Percentiles rank a stretch among this genome's conserved stretches.
phyloP scores from a whole-genome alignment of 2,888 invertebrate species.

The Apodemia zela region DNA sequence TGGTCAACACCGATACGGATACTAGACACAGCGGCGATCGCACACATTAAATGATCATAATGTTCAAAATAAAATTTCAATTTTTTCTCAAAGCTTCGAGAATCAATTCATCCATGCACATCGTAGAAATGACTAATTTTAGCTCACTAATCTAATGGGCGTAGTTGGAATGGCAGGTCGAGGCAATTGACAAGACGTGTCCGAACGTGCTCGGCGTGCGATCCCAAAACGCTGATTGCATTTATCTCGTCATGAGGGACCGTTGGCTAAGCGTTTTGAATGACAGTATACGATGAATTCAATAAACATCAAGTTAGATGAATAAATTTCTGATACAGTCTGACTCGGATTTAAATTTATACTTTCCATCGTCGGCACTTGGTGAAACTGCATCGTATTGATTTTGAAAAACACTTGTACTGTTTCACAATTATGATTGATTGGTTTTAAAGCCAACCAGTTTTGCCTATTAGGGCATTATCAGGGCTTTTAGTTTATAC shows the following conservation, averaged over 20 bases:
- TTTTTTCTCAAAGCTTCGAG: background rate
- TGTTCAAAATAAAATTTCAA: background rate
- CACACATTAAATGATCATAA: no score
- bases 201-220: conserved; percentile 31
- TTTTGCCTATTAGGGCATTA: no score
- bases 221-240: conserved; percentile 32
- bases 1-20: no score
- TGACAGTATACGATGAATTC: background rate
- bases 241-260: conserved; percentile 30
- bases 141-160: conserved; percentile 22
- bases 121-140: conserved; percentile 3
- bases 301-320: conserved; percentile 1
- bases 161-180: conserved; percentile 21
- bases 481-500: no score
- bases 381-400: no score
- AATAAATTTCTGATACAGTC: background rate
- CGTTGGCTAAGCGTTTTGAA: conserved; percentile 19
- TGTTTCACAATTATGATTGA: no score
- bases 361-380: no score
- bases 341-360: no score
- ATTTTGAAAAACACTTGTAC: no score
- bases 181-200: conserved; percentile 33
- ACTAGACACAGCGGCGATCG: no score
- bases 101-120: background rate
- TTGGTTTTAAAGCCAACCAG: no score